These are phyloP conservation scores for Bryconaethiops microstoma DNA, from an alignment of 2,797 vertebrate species.

Conservation along the genomic window DNA sequence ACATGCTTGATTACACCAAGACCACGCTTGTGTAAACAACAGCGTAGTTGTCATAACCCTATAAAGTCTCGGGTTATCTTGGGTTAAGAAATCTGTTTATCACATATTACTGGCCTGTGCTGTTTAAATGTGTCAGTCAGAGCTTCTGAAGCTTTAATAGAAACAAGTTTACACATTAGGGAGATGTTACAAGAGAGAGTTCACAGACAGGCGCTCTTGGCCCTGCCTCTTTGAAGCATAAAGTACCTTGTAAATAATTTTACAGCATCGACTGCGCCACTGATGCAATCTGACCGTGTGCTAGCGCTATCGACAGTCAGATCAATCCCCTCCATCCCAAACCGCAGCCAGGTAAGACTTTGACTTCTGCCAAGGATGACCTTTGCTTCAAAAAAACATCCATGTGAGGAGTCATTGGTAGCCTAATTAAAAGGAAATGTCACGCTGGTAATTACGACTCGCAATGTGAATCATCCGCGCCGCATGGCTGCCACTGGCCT, in stretches of 20 bases:
- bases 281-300: slow-evolving; percentile 41
- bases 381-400: slow-evolving; percentile 77
- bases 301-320: slow-evolving; percentile 58
- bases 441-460: slow-evolving; percentile 77
- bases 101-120: neutral
- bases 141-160: slow-evolving; percentile 5
- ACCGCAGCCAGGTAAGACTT: slow-evolving; percentile 59
- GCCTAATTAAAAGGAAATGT: slow-evolving; percentile 84
- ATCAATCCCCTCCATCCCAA: slow-evolving; percentile 60
- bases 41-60: slow-evolving; percentile 5
- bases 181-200: slow-evolving; percentile 3
- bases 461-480: slow-evolving; percentile 71
- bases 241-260: slow-evolving; percentile 60
- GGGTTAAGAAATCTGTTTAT: neutral
- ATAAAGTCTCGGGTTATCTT: slow-evolving; percentile 8
- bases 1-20: neutral
- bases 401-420: slow-evolving; percentile 72
- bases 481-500: slow-evolving; percentile 55
- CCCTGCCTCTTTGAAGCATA: slow-evolving; percentile 49
- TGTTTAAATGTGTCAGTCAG: neutral
- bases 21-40: slow-evolving; percentile 29
- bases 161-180: slow-evolving; percentile 9
- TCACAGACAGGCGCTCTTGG: slow-evolving; percentile 1
- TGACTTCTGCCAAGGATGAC: slow-evolving; percentile 76
- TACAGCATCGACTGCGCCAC: slow-evolving; percentile 56